Conservation (phyloP, 2,113 vertebrate genomes). For the Perca fluviatilis region DNA sequence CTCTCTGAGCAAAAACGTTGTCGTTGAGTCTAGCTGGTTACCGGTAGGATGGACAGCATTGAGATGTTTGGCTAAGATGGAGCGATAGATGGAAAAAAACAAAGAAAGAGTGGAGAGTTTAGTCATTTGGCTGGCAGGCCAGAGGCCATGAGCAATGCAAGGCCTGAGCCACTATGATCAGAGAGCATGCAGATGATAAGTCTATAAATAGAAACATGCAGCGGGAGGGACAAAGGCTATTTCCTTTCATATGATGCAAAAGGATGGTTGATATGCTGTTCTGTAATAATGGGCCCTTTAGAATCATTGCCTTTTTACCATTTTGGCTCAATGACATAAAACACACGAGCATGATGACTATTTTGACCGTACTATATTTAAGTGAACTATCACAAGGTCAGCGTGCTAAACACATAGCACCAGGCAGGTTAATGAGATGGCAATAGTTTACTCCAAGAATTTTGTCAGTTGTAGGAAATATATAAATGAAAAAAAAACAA, state of each 20-base stretch:
- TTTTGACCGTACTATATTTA: not conserved
- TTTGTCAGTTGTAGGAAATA: not conserved
- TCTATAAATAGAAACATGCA: constrained; percentile 77
- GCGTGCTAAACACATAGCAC: not conserved
- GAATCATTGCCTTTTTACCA: not conserved
- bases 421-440: not conserved
- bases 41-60: not conserved
- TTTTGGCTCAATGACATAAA: constrained; percentile 18
- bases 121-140: constrained; percentile 64
- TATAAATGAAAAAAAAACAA: not conserved
- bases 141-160: constrained; percentile 55
- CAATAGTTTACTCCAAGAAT: not conserved
- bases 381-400: not conserved
- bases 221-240: constrained; percentile 65
- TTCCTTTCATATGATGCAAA: constrained; percentile 62
- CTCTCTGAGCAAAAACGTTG: not conserved
- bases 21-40: constrained; percentile 7
- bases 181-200: constrained; percentile 77
- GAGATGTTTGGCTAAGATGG: constrained; percentile 39
- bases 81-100: constrained; percentile 30
- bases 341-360: not conserved
- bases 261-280: constrained; percentile 28
- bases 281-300: constrained; percentile 17
- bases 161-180: constrained; percentile 73
- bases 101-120: constrained; percentile 31